Base-by-base conservation (phyloP, 23 tunicate species). In the Diplosoma virens region DNA sequence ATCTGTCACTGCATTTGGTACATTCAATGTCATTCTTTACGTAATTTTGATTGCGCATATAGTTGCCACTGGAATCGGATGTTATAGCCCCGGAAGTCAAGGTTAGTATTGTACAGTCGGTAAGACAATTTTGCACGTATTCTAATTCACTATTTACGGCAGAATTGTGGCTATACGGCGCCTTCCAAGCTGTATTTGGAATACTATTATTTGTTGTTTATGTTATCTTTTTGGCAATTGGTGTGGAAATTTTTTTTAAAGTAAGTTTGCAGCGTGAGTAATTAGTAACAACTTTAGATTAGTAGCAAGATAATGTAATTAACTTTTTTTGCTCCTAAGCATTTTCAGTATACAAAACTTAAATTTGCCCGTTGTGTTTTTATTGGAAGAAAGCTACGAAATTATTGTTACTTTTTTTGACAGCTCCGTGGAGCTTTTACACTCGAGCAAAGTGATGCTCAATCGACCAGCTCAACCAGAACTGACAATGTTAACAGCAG, bases 171-270 rank as follows among this genome's bases (percentile, higher is more conserved):
- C 33, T 83, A 27, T 71, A 83, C 69, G 96, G 96, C 25, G 89
- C 89, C 18, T 89, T 89, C 32, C 96, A 83, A 54, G 86, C 89
- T 33, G 78, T 82, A 20, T 89, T 89, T 73, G 96, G 89, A 55
- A 78, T 89, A 48, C 32, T 93, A 0, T 60, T 93, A 3, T 81
- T 93, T 58, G 75, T 86, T 26, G 87, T 93, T 60, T 86, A 86
- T 63, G 81, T 93, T 30, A 50, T 86, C 23, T 86, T 93, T 58
- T 76, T 93, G 58, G 80, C 92, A 14, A 74, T 93, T 76, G 98
- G 98, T 52, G 93, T 93, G 55, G 98, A 93, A 59, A 86, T 93
- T 27, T 93, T 75, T 81, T 93, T 86, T 69, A 93, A 93, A 67
- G 90, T 91, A 59, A 21, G 50, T 9, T n/a, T n/a, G n/a, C n/a